Evolutionary conservation across 2,797 vertebrate species (phyloP).

Genomic region (Spea hammondii): DNA sequence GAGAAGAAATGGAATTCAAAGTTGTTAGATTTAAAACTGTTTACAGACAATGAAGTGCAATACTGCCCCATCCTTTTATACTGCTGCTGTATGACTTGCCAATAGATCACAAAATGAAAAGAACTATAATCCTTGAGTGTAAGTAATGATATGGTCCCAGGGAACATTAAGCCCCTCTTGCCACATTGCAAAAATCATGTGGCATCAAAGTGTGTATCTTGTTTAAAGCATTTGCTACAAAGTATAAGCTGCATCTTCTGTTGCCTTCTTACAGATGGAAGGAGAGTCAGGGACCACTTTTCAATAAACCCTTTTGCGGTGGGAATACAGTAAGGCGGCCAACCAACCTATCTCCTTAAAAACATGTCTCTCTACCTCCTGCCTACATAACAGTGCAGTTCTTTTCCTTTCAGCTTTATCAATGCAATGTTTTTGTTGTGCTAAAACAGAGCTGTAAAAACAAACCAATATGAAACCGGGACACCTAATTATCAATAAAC

Average conservation of each 20-base stretch:
- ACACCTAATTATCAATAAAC: constrained; percentile 21
- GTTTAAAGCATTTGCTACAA: not conserved
- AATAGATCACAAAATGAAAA: not conserved
- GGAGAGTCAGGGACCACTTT: constrained; percentile 39
- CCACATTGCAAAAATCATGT: not conserved
- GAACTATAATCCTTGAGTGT: constrained; percentile 2
- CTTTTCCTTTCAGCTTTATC: constrained; percentile 13
- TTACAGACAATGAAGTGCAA: constrained; percentile 47
- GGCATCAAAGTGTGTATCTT: not conserved
- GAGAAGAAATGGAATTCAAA: not conserved
- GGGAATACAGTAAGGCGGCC: not conserved
- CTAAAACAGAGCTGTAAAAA: constrained; percentile 32
- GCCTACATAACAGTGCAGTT: not conserved
- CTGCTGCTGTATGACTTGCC: constrained; percentile 29
- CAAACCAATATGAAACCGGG: constrained; percentile 20
- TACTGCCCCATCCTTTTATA: constrained; percentile 27
- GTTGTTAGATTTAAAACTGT: constrained; percentile 12
- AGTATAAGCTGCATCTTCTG: not conserved
- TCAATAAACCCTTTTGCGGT: not conserved
- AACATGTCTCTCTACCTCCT: constrained; percentile 15
- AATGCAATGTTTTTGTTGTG: constrained; percentile 11
- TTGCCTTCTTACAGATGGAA: constrained; percentile 14
- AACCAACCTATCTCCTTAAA: not conserved
- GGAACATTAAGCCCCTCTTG: not conserved
- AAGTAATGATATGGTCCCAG: not conserved